Evolutionary conservation across 2,888 invertebrate genomes (phyloP).

Genomic region (Orthosia gothica): DNA sequence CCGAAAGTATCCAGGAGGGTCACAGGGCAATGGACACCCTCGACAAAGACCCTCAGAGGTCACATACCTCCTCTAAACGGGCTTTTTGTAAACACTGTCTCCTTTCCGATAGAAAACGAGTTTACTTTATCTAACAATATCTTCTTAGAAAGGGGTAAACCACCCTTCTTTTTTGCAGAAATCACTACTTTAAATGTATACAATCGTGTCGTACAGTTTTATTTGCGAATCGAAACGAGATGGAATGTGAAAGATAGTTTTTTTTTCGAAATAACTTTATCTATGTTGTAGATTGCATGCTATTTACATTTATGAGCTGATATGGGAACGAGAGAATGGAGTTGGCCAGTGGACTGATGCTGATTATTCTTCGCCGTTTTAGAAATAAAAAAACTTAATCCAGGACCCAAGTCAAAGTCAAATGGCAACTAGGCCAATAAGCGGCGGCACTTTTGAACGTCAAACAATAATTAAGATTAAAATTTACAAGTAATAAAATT

Average conservation of each 20-base stretch:
- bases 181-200: constrained; percentile 72
- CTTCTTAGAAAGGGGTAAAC: constrained; percentile 72
- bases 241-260: constrained; percentile 55
- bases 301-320: constrained; percentile 54
- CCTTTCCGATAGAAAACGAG: constrained; percentile 77
- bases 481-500: too few species aligned
- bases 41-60: constrained; percentile 74
- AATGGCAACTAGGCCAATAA: too few species aligned
- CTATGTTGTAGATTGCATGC: constrained; percentile 53
- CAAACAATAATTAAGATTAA: too few species aligned
- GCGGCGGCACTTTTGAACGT: too few species aligned
- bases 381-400: neutral
- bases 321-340: constrained; percentile 39
- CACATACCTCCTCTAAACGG: constrained; percentile 71
- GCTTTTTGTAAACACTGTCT: constrained; percentile 76
- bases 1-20: constrained; percentile 62
- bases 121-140: constrained; percentile 78
- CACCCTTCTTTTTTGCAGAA: constrained; percentile 70
- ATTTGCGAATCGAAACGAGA: constrained; percentile 65
- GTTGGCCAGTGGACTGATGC: constrained; percentile 1
- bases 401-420: neutral
- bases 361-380: constrained; percentile 22
- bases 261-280: constrained; percentile 63
- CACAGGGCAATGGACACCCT: constrained; percentile 75
- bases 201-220: constrained; percentile 67